phyloP scores from a whole-genome alignment of 2,797 vertebrate species.

The Rhynchotus rufescens region DNA sequence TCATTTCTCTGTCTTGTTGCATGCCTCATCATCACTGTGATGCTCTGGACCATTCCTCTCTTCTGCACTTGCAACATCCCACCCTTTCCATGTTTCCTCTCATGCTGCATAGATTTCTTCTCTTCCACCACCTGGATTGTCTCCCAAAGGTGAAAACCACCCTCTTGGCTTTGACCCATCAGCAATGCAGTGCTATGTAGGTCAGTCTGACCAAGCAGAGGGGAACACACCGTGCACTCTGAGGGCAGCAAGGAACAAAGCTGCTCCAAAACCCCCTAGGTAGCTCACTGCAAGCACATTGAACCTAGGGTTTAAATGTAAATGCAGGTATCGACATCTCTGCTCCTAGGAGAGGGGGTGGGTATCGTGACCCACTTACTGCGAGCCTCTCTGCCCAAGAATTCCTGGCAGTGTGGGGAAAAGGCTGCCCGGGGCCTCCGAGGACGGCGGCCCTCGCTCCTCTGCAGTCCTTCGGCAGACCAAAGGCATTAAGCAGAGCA shows the following conservation, averaged over 20 bases:
- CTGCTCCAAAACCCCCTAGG: too few species aligned
- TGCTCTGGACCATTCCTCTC: background rate
- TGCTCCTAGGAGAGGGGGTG: background rate
- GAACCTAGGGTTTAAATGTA: background rate
- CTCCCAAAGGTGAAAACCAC: background rate
- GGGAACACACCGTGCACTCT: background rate
- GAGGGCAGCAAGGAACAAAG: background rate
- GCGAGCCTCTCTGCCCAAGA: accelerated
- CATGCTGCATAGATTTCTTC: background rate
- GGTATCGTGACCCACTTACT: background rate
- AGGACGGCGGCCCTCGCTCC: background rate
- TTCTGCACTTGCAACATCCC: background rate
- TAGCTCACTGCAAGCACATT: background rate
- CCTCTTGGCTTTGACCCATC: background rate
- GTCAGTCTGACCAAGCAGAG: background rate
- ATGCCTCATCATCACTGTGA: background rate
- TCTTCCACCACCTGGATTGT: background rate
- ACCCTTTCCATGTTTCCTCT: background rate
- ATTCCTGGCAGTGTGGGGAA: background rate
- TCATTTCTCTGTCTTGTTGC: background rate
- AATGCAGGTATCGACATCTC: background rate
- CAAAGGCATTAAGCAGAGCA: background rate
- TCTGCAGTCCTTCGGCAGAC: background rate
- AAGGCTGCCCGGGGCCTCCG: background rate
- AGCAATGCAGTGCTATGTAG: background rate